Base-by-base conservation (phyloP, 64 coral and sea anemone genomes). In the Stichodactyla mertensii region DNA sequence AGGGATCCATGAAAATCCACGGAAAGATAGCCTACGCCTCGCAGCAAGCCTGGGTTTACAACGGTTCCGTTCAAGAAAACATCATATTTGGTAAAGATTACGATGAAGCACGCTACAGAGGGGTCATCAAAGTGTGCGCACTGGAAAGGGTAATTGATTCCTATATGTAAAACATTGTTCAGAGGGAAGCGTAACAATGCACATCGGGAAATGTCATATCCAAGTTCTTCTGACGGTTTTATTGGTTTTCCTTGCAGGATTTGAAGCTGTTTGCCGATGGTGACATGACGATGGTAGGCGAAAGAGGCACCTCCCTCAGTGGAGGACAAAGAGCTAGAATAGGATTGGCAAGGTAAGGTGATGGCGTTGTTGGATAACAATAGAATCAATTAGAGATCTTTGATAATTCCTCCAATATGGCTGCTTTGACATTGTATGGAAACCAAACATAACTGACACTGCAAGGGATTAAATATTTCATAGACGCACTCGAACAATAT, bases 31-130 rank as follows among this genome's bases (percentile, higher is more conserved):
- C 52, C 28, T 87, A 87, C 55, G 86, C 86, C 52, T 55, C 86
- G 4, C 86, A 87, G 12, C 86, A 87, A 57, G 64, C 86, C 12
- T 87, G 86, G 86, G 70, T 87, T 4, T 87, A 87, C 69, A 87
- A 87, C 6, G 86, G 86, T 4, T 87, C 71, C 54, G 54, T 87
- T 56, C 70, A 54, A 19, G 66, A 87, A 53, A 87, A 87, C 56
- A 51, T 87, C 14, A 55, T 87, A 55, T 87, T 87, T 77, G 86
- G 86, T 77, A 52, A 87, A 77, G 71, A 87, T 16, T 87, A 87
- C 11, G 71, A 87, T 54, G 53, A 77, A 27, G n/a, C 19, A 55
- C 86, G 71, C 51, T 87, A 45, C 71, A 56, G 57, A 11, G 71
- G 79, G 1, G 86, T 87, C 9, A 78, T 87, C 55, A 87, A 87